Base-by-base conservation (phyloP, 2,113 vertebrate species). In the Sander lucioperca region DNA sequence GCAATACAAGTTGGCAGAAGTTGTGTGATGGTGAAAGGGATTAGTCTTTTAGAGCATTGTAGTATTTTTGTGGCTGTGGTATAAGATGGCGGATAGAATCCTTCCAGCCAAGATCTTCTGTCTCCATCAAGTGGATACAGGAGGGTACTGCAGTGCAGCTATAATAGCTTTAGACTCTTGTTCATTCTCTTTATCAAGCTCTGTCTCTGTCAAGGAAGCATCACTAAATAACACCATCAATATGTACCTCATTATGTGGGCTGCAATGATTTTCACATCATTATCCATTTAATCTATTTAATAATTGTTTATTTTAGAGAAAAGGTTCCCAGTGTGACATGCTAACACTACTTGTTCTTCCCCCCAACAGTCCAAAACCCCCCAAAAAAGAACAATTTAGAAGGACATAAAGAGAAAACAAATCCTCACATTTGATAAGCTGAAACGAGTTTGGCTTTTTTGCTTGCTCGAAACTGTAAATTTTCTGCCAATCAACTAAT, bases 101-200 rank as follows among this genome's bases (percentile, higher is more conserved):
- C 27, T 65, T 45, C 58, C 43, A 89, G 33, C 14, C 30, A 48
- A 92, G 75, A 91, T 91, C 88, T 79, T 80, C 82, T 85, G 90
- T 84, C 74, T 36, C 94, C 93, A 93, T 87, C 92, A 76, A 85
- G 92, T 93, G 94, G 93, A 79, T 8, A 66, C 1, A 23, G 23
- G 0, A 0, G 11, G 65, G 75, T 80, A 94, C 81, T 95, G 85
- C 90, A 93, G 64, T 3, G 6, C 5, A 43, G 30, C 54, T 45
- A 14, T 18, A 0, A 19, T 2, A 36, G 18, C 56, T 58, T 21
- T 62, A 1, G 8, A 54, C 15, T 63, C 45, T 47, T 0, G 1
- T 33, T 62, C 47, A 5, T 3, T 62, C 25, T 23, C 18, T 11
- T 43, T 0, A 43, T 43, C 39, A 43, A 43, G 10, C 10, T 43